Base-by-base conservation (phyloP, 2,113 vertebrate genomes). In the Columbina picui region DNA sequence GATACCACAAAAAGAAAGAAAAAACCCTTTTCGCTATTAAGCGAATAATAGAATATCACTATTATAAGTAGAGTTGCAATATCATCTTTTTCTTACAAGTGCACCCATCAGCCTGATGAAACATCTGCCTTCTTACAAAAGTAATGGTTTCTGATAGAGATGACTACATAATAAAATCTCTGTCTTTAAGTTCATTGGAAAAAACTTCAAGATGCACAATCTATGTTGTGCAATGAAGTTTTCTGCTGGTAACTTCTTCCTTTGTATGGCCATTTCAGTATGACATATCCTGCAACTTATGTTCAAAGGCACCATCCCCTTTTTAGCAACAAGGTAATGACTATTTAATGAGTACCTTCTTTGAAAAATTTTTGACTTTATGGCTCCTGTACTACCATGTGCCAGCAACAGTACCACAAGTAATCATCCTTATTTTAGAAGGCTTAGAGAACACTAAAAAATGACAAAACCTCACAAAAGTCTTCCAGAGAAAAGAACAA, bases 381-480 rank as follows among this genome's bases (percentile, higher is more conserved):
- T 23, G 13, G 10, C 71, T 84, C 23, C 34, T 55, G 5, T 7
- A 30, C 9, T 36, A 5, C 27, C 67, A 16, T 6, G 2, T 32
- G 55, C 17, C 36, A n/a, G 4, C 1, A 1, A 75, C 0, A 0
- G n/a, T 8, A 89, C 2, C 14, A 61, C 34, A 84, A 73, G 4
- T 5, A 8, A 49, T 9, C 5, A 18, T 52, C 60, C 19, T 18
- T 56, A 27, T 57, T 89, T 56, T 90, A 49, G 29, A 77, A 10
- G 11, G 10, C 5, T 55, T 4, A 17, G 8, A 75, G 22, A 81
- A 56, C 36, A 68, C 4, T n/a, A 65, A 45, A 74, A 74, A 70
- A 21, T 17, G 1, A 41, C 27, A 82, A 61, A 49, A 53, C 7
- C 3, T 70, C 14, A 30, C 1, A 1, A n/a, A 50, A 87, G 4